These are phyloP conservation scores for Dysdera silvatica DNA, from an alignment of 1,140 invertebrate genomes.

Conservation along the genomic window DNA sequence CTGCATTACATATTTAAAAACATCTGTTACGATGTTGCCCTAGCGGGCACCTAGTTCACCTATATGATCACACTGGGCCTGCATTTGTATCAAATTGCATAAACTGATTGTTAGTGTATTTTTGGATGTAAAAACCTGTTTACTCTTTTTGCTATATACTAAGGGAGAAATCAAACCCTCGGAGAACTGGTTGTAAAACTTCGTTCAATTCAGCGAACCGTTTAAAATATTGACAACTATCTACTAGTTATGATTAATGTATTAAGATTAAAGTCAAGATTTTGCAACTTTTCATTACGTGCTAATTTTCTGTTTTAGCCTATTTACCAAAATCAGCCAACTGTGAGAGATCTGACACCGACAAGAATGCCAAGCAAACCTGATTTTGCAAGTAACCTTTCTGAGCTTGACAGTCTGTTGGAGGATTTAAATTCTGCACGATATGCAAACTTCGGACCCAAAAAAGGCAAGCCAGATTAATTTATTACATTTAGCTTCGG, in stretches of 20 bases:
- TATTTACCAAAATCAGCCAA: slow-evolving; percentile 58
- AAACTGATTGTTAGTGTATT: no score
- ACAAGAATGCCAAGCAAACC: slow-evolving; percentile 45
- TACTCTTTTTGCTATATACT: no score
- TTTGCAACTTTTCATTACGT: not conserved
- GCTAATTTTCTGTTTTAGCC: slow-evolving; percentile 50
- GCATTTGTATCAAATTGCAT: no score
- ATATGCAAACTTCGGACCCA: slow-evolving; percentile 52
- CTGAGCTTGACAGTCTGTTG: slow-evolving; percentile 81
- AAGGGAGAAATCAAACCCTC: no score
- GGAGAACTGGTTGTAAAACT: no score
- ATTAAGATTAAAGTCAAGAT: not conserved
- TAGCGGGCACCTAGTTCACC: no score
- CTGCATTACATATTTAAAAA: no score
- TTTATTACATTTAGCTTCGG: not conserved
- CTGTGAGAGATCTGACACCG: slow-evolving; percentile 49
- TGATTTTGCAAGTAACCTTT: slow-evolving; percentile 67
- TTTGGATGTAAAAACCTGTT: no score
- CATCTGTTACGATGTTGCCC: no score
- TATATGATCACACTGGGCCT: no score
- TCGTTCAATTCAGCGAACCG: no score
- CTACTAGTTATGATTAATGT: not conserved
- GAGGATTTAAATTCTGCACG: slow-evolving; percentile 79
- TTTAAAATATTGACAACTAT: no score
- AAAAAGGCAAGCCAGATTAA: slow-evolving; percentile 31